Evolutionary conservation across 2,797 vertebrate species (phyloP), one percentile per base, ranked within the genome.

Genomic region (Eidolon dupreanum): DNA sequence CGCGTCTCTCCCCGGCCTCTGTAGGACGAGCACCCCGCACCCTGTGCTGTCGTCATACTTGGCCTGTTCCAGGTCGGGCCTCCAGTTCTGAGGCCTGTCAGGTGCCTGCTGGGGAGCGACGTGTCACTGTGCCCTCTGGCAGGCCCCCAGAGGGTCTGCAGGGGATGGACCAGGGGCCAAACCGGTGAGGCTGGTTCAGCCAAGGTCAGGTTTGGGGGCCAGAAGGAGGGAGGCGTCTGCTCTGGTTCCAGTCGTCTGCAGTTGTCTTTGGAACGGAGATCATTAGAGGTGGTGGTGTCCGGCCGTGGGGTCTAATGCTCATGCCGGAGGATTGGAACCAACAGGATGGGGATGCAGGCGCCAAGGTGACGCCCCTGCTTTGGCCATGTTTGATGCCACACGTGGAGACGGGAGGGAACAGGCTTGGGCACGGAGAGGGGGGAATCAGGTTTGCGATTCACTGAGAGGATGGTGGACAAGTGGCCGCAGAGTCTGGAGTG

Each of bases 41-140:
- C 4, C 8, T 1, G 0, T 5, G 19, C 15, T 15, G 68, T 63
- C 15, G 11, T 43, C 28, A 12, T 7, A 10, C 51, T 74, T 46
- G 5, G 28, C 19, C 10, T 28, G 7, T 2, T 6, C 26, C 77
- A 26, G 9, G 8, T 8, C 0, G 0, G 31, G 61, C 15, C 24
- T 17, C 26, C 46, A n/a, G 26, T 20, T 28, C 31, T 59, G 46
- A 0, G 7, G 33, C 46, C 33, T 24, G 16, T n/a, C 19, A 6
- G 43, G 43, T 8, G 59, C 43, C 74, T 33, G 0, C 55, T 12
- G 41, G 38, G 75, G 41, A 74, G 26, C 1, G 2, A 46, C 1
- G 10, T 11, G 6, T 75, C 46, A 11, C 9, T 38, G 38, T 33
- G 36, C n/a, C 33, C 33, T 73, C 41, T 22, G 26, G 11, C 5